These are phyloP conservation scores for Mirza zaza DNA, from an alignment of 2,113 vertebrate species.

Conservation along the genomic window DNA sequence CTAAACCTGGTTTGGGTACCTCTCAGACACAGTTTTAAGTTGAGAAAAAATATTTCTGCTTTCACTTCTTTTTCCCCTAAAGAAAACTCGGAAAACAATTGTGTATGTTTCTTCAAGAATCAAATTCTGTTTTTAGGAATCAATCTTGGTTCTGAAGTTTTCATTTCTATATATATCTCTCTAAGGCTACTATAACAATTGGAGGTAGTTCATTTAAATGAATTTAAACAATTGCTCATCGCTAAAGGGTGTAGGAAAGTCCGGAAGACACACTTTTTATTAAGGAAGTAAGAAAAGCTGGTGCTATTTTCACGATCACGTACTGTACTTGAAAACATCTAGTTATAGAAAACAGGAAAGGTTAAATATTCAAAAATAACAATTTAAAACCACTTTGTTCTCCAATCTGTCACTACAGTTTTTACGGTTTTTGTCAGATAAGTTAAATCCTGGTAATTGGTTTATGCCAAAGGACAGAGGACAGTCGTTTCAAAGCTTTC, in stretches of 20 bases:
- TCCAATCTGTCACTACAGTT: conserved; percentile 59
- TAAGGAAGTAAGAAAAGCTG: conserved; percentile 53
- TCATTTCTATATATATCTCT: neutral
- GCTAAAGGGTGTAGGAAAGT: neutral
- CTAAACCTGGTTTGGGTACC: neutral
- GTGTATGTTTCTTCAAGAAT: neutral
- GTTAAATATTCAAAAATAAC: conserved; percentile 62
- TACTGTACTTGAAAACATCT: conserved; percentile 53
- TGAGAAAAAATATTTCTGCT: conserved; percentile 30
- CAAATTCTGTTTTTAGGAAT: neutral
- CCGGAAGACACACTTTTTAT: neutral
- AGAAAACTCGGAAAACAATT: neutral
- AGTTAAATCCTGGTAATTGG: conserved; percentile 64
- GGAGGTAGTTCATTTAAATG: conserved; percentile 24
- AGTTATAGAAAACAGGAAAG: conserved; percentile 61
- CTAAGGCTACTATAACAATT: neutral
- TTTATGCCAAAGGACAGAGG: conserved; percentile 72
- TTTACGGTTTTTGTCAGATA: conserved; percentile 51
- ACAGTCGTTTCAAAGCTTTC: conserved; percentile 75
- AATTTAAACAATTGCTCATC: conserved; percentile 26
- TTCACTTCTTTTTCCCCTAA: conserved; percentile 20
- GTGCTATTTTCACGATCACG: conserved; percentile 20
- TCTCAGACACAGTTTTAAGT: neutral
- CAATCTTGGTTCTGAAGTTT: conserved; percentile 16
- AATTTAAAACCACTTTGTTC: conserved; percentile 61